Conservation (phyloP, 2,888 invertebrate genomes). For the Polyommatus icarus region DNA sequence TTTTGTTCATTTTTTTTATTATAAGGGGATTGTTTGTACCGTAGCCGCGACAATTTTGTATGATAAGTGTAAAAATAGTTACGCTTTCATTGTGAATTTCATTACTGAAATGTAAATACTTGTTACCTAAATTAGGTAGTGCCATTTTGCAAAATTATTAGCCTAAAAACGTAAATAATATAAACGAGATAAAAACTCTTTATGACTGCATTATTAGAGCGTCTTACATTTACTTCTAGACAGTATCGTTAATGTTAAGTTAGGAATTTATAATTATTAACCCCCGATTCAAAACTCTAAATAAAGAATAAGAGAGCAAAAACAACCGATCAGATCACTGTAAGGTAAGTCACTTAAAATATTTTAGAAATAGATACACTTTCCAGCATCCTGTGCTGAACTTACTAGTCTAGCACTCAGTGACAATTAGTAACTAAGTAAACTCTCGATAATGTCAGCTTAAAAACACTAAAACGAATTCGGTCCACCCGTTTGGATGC, state of each 20-base stretch:
- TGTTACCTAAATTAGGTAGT: slow-evolving; percentile 47
- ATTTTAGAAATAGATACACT: neutral
- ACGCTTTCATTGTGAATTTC: slow-evolving; percentile 62
- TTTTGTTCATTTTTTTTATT: neutral
- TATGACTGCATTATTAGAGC: neutral
- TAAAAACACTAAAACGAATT: neutral
- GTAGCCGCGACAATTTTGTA: slow-evolving; percentile 39
- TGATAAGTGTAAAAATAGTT: slow-evolving; percentile 48
- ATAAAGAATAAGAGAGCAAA: neutral
- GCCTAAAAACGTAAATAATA: slow-evolving; percentile 45
- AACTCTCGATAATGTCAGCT: neutral
- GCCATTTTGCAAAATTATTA: slow-evolving; percentile 48
- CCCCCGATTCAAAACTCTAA: too few species aligned
- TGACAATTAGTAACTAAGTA: too few species aligned
- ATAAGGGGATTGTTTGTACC: neutral
- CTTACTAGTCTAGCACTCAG: too few species aligned
- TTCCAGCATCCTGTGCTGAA: neutral
- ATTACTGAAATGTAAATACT: slow-evolving; percentile 52
- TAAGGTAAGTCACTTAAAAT: neutral
- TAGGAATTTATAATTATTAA: neutral
- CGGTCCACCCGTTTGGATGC: neutral
- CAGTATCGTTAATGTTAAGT: neutral
- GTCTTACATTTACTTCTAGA: too few species aligned
- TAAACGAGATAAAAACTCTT: slow-evolving; percentile 12
- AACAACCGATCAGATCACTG: neutral